Evolutionary conservation across 2,113 vertebrate species (phyloP), one percentile per base, ranked within the genome.

Genomic region (Datnioides undecimradiatus): DNA sequence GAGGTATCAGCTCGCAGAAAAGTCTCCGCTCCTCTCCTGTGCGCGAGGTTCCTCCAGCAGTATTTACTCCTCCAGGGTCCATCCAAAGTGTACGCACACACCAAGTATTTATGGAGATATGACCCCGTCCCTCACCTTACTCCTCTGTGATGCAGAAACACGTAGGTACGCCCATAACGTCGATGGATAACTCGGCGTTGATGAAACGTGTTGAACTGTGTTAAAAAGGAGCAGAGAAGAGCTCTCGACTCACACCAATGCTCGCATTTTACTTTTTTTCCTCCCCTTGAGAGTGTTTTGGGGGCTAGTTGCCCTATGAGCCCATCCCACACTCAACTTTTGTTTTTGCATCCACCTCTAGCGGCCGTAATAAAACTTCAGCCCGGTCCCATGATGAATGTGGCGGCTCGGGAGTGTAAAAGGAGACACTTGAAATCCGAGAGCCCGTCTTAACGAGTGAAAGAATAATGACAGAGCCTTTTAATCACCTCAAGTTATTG

Each of bases 351-450:
- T 90, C 91, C 90, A 90, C 90, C 89, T 92, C 91, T 80, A 96
- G 97, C 96, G 96, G 96, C 94, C 94, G 96, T 95, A 97, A 94
- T 96, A 96, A 96, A 93, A 91, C 88, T 84, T 76, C 83, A 85
- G 77, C 75, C 57, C 94, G 93, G 96, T 96, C 95, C 80, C 95
- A 96, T 96, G 97, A 96, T 96, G 95, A 96, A 96, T 97, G 97
- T 96, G 96, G 96, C 94, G 95, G 95, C 96, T 95, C 95, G 91
- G 95, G 94, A 95, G 96, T 96, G 97, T 97, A 97, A 98, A 95
- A 95, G 96, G 97, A 99, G 96, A 97, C 97, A 97, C 96, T 98
- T 98, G 98, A 99, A 98, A 99, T 97, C 95, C 93, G 97, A 99
- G 96, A 96, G 48, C 92, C 94, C 70, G 80, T 77, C 83, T 85